Evolutionary conservation across 2,888 invertebrate species (phyloP).

Genomic region (Drosophila kambysellisi): DNA sequence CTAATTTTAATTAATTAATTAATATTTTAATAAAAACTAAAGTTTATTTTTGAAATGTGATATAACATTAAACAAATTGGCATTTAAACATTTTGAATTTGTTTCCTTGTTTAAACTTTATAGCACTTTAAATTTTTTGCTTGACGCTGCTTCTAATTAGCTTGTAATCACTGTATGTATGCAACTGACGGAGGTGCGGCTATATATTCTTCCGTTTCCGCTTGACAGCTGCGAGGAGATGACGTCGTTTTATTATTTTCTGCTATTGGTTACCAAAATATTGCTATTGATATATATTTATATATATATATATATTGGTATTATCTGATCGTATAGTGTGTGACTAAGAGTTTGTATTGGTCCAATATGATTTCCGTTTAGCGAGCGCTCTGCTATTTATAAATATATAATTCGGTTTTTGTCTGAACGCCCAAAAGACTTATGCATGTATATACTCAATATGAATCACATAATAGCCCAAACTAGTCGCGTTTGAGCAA

Average conservation of each 20-base stretch:
- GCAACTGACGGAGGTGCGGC: constrained; percentile 30
- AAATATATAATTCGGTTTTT: constrained; percentile 67
- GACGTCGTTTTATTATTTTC: constrained; percentile 53
- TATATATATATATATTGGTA: constrained; percentile 36
- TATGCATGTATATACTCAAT: constrained; percentile 56
- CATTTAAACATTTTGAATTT: too few species aligned
- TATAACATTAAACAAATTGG: too few species aligned
- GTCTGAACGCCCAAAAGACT: constrained; percentile 51
- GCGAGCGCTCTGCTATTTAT: constrained; percentile 67
- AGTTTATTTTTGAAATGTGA: too few species aligned
- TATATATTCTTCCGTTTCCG: constrained; percentile 68
- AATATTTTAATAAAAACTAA: too few species aligned
- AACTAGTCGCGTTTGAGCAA: constrained; percentile 44
- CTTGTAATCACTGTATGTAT: too few species aligned
- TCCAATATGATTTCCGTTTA: constrained; percentile 74
- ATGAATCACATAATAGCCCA: constrained; percentile 79
- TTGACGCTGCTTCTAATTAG: too few species aligned
- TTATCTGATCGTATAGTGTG: constrained; percentile 52
- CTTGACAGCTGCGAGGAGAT: constrained; percentile 26
- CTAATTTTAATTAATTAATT: too few species aligned
- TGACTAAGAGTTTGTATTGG: constrained; percentile 47
- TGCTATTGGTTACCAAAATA: constrained; percentile 12
- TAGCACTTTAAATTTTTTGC: too few species aligned
- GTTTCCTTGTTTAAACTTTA: too few species aligned
- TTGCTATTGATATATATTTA: constrained; percentile 7